Percentiles rank a stretch among this genome's conserved stretches.
These are phyloP conservation scores for Macrobrachium rosenbergii DNA, from an alignment of 1,140 invertebrate genomes.

Conservation along the genomic window DNA sequence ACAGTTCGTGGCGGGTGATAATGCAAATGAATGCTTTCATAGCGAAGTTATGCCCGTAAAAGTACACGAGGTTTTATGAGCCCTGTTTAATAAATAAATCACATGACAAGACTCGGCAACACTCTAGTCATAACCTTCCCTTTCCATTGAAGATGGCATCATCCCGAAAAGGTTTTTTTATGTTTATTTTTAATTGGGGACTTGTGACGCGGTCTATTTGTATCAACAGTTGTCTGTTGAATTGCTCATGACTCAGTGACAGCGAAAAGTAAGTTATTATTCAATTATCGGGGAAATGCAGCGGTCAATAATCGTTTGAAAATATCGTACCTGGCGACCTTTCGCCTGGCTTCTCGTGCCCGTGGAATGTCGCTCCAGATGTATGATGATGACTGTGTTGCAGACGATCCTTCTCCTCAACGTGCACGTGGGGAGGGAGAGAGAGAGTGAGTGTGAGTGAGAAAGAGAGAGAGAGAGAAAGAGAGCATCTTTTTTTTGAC, in stretches of 20 bases:
- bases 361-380: constrained; percentile 12
- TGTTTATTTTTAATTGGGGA: not conserved
- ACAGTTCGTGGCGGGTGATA: not conserved
- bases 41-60: not conserved
- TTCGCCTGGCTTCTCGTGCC: not conserved
- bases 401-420: constrained; percentile 4
- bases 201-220: not conserved
- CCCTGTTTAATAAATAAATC: not conserved
- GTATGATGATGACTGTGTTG: constrained; percentile 18
- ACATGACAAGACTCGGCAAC: constrained; percentile 12
- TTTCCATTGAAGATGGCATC: constrained; percentile 11
- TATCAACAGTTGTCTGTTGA: not conserved
- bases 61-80: not conserved
- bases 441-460: too few species aligned
- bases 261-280: too few species aligned
- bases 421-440: not conserved
- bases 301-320: not conserved
- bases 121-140: constrained; percentile 35
- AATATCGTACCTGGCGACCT: not conserved
- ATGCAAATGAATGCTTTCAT: not conserved
- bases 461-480: not conserved
- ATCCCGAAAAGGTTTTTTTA: not conserved
- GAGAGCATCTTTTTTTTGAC: not conserved
- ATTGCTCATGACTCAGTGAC: not conserved
- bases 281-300: not conserved